phyloP scores from a whole-genome alignment of 1,140 invertebrate species.

The Trypoxylus dichotomus region DNA sequence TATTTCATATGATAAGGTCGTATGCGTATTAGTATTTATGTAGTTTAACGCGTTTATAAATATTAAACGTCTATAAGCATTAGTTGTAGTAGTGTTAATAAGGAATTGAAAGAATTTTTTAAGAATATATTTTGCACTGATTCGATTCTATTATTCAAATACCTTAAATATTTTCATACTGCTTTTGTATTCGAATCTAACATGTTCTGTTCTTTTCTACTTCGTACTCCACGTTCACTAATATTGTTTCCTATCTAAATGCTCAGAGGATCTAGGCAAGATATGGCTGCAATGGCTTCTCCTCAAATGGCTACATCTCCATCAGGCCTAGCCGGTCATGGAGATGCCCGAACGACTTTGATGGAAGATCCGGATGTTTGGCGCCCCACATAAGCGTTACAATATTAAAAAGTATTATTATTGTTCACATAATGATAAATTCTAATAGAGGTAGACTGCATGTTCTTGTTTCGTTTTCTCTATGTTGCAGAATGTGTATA shows the following conservation, averaged over 20 bases:
- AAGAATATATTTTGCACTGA: too few species aligned
- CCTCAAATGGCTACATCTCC: slow-evolving; percentile 64
- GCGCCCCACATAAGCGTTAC: slow-evolving; percentile 77
- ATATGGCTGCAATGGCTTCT: slow-evolving; percentile 78
- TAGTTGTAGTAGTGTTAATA: too few species aligned
- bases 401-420: slow-evolving; percentile 27
- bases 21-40: too few species aligned
- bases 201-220: neutral
- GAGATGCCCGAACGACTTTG: slow-evolving; percentile 73
- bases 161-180: too few species aligned
- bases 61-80: too few species aligned
- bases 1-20: too few species aligned
- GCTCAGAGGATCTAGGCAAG: slow-evolving; percentile 75
- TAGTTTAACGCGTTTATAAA: too few species aligned
- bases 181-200: too few species aligned
- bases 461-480: neutral
- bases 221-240: neutral
- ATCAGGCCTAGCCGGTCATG: slow-evolving; percentile 60
- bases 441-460: slow-evolving; percentile 5
- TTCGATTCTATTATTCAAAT: too few species aligned
- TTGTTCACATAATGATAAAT: neutral
- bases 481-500: slow-evolving; percentile 32
- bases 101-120: too few species aligned
- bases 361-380: slow-evolving; percentile 89
- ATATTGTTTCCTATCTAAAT: slow-evolving; percentile 17